These are phyloP conservation scores for Bagarius yarrelli DNA, from an alignment of 2,113 vertebrate genomes.

Conservation along the genomic window DNA sequence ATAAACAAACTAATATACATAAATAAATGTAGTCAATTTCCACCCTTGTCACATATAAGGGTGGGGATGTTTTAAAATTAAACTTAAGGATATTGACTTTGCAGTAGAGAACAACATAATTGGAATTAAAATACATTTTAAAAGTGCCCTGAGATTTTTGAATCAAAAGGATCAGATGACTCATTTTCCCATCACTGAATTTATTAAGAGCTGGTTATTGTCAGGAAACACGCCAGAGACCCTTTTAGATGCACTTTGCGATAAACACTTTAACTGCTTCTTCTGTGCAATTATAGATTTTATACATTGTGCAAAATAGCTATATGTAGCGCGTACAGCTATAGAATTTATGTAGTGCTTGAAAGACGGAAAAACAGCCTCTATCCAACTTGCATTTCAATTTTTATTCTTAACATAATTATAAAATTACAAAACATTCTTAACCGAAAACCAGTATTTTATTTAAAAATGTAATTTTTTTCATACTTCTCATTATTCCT, in stretches of 20 bases:
- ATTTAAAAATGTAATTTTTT: neutral
- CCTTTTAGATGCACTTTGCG: neutral
- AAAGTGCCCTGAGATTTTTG: neutral
- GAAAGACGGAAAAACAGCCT: neutral
- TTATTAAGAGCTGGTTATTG: slow-evolving; percentile 1
- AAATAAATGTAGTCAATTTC: neutral
- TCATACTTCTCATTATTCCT: neutral
- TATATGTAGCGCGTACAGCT: too few species aligned
- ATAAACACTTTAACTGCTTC: neutral
- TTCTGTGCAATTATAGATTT: neutral
- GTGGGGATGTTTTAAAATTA: neutral
- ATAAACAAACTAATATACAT: neutral
- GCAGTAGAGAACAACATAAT: neutral
- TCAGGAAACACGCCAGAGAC: slow-evolving; percentile 6
- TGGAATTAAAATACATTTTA: slow-evolving; percentile 2
- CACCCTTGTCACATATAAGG: neutral
- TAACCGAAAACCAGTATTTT: neutral
- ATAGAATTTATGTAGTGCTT: neutral
- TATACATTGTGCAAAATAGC: neutral
- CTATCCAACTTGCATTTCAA: neutral
- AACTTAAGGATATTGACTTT: neutral
- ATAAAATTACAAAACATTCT: too few species aligned
- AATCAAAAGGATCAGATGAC: neutral
- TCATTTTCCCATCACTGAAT: slow-evolving; percentile 10
- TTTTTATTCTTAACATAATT: neutral